These are phyloP conservation scores for Oryzaephilus surinamensis DNA, from an alignment of 1,140 invertebrate genomes.

Conservation along the genomic window DNA sequence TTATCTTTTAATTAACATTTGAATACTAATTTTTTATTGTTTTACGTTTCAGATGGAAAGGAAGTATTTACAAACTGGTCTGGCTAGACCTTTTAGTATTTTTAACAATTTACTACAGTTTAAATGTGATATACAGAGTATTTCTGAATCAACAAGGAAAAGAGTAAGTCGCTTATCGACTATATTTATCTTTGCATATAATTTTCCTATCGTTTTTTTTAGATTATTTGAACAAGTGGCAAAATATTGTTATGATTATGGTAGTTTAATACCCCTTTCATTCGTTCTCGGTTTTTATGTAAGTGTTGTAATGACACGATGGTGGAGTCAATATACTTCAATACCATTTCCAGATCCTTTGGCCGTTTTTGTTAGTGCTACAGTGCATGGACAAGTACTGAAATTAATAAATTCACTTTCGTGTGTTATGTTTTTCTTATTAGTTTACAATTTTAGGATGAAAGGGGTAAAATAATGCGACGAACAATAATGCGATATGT, in stretches of 20 bases:
- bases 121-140: constrained; percentile 52
- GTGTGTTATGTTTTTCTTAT: constrained; percentile 9
- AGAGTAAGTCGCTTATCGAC: constrained; percentile 43
- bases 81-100: constrained; percentile 57
- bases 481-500: constrained; percentile 62
- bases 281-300: constrained; percentile 71
- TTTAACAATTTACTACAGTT: constrained; percentile 48
- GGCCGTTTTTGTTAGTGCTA: constrained; percentile 73
- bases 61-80: constrained; percentile 63
- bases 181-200: constrained; percentile 47
- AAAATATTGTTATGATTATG: constrained; percentile 58
- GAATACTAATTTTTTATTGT: no score
- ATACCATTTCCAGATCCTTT: constrained; percentile 79
- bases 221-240: constrained; percentile 55
- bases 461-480: constrained; percentile 62
- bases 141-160: constrained; percentile 44
- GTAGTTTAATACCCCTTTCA: constrained; percentile 57
- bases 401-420: no score
- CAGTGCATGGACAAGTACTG: constrained; percentile 44
- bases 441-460: no score
- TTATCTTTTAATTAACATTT: no score
- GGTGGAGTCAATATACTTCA: constrained; percentile 85
- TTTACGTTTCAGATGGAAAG: constrained; percentile 51
- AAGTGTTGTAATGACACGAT: constrained; percentile 81
- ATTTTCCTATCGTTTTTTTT: constrained; percentile 55